phyloP scores from a whole-genome alignment of 2,888 invertebrate species.

The Acleris sparsana region DNA sequence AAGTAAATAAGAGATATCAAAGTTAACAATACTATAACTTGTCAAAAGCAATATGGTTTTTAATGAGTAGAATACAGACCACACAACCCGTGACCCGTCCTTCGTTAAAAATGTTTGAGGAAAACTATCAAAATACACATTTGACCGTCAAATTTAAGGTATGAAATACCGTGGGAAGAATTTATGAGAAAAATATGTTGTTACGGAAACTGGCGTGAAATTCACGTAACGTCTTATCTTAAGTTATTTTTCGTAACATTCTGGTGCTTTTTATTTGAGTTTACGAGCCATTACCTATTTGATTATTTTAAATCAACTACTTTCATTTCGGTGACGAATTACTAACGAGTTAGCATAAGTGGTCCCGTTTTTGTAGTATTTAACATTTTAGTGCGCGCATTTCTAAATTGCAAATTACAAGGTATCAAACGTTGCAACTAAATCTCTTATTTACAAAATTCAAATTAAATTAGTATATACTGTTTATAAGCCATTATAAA shows the following conservation, averaged over 20 bases:
- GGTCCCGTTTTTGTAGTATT: too few species aligned
- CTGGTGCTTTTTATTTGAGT: neutral
- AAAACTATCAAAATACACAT: neutral
- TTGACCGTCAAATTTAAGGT: neutral
- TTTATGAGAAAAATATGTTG: slow-evolving; percentile 13
- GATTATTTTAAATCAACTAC: too few species aligned
- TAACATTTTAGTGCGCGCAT: too few species aligned
- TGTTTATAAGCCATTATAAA: too few species aligned
- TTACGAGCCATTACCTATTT: too few species aligned
- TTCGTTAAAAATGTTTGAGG: neutral
- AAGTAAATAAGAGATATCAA: too few species aligned
- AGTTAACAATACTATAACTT: too few species aligned
- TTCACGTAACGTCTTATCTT: slow-evolving; percentile 22
- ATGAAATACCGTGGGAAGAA: neutral
- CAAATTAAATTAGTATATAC: too few species aligned
- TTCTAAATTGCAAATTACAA: too few species aligned
- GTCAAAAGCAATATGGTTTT: too few species aligned
- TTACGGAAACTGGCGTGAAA: slow-evolving; percentile 13
- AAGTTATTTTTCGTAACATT: slow-evolving; percentile 15
- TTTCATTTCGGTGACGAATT: neutral
- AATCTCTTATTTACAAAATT: too few species aligned
- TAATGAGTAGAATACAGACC: neutral
- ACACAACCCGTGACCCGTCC: neutral
- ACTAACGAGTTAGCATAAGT: neutral
- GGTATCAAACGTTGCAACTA: too few species aligned